These are phyloP conservation scores for Ooceraea biroi DNA, from an alignment of 1,140 invertebrate species.

Conservation along the genomic window DNA sequence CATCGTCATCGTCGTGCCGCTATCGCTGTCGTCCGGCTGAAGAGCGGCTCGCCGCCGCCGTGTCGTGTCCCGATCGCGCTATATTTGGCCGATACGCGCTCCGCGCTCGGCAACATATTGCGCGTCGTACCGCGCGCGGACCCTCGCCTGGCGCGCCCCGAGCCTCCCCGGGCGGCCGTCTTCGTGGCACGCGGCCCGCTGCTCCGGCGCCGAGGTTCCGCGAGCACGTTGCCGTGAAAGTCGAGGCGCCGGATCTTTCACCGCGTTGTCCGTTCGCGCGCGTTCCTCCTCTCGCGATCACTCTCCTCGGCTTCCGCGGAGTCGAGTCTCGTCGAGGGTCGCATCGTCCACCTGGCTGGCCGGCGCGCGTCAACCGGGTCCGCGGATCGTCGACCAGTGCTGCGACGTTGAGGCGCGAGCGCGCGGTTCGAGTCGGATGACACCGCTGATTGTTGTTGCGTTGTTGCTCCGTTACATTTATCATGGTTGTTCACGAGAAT, in stretches of 20 bases:
- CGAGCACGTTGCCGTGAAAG: background rate
- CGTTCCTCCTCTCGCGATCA: background rate
- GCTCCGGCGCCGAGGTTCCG: background rate
- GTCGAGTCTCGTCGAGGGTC: background rate
- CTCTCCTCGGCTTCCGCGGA: background rate
- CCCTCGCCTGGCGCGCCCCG: slow-evolving; percentile 75
- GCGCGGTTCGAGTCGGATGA: background rate
- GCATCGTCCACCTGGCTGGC: too few species aligned
- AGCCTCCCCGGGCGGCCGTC: slow-evolving; percentile 59
- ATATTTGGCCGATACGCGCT: slow-evolving; percentile 83
- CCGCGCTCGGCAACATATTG: slow-evolving; percentile 83
- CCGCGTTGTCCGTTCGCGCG: background rate
- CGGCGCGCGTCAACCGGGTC: too few species aligned
- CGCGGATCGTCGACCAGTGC: background rate
- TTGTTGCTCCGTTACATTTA: background rate
- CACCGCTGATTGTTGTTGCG: background rate
- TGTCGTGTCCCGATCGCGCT: slow-evolving; percentile 75
- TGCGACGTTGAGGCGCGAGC: background rate
- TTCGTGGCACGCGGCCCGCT: slow-evolving; percentile 43
- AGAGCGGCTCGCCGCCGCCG: slow-evolving; percentile 9
- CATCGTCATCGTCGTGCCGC: background rate
- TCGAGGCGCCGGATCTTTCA: background rate
- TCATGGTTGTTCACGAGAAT: background rate
- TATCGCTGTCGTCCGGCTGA: background rate
- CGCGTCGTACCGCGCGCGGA: slow-evolving; percentile 79